A percentile compares a stretch with the other conserved stretches of the same genome.
Evolutionary conservation across 2,888 invertebrate genomes (phyloP).

Genomic region (Acanthosepion pharaonis): DNA sequence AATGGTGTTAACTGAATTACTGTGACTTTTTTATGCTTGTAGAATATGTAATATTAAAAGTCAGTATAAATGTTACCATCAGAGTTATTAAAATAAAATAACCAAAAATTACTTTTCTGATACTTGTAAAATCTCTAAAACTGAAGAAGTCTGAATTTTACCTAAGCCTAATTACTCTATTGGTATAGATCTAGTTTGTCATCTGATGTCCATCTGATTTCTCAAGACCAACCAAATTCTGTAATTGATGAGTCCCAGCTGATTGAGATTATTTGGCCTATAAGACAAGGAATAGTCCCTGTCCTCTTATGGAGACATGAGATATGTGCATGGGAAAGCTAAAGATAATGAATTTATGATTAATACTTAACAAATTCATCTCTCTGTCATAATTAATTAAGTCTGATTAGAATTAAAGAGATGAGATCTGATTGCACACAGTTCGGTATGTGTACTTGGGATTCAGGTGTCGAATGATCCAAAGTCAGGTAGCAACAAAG

Average conservation of each 20-base stretch:
- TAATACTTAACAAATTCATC: slow-evolving; percentile 5
- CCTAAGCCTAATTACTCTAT: too few relatives aligned
- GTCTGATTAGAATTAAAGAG: background rate
- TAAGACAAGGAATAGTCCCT: background rate
- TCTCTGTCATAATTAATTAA: background rate
- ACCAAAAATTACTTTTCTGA: too few relatives aligned
- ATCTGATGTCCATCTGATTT: background rate
- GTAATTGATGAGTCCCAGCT: background rate
- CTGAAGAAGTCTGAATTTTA: too few relatives aligned
- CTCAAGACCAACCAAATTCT: background rate
- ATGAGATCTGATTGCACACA: background rate
- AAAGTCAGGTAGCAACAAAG: background rate
- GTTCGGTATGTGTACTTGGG: background rate
- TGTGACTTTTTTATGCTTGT: too few relatives aligned
- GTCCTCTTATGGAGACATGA: background rate
- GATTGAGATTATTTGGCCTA: background rate
- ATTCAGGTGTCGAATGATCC: background rate
- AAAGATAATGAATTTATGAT: background rate
- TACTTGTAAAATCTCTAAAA: too few relatives aligned
- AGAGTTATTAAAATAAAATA: too few relatives aligned
- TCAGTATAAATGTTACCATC: too few relatives aligned
- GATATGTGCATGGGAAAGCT: background rate
- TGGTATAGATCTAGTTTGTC: background rate
- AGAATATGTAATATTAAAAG: too few relatives aligned
- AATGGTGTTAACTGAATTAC: too few relatives aligned